Percentiles rank a stretch among this genome's conserved stretches.
phyloP scores from a whole-genome alignment of 2,797 vertebrate species.

The Clangula hyemalis region DNA sequence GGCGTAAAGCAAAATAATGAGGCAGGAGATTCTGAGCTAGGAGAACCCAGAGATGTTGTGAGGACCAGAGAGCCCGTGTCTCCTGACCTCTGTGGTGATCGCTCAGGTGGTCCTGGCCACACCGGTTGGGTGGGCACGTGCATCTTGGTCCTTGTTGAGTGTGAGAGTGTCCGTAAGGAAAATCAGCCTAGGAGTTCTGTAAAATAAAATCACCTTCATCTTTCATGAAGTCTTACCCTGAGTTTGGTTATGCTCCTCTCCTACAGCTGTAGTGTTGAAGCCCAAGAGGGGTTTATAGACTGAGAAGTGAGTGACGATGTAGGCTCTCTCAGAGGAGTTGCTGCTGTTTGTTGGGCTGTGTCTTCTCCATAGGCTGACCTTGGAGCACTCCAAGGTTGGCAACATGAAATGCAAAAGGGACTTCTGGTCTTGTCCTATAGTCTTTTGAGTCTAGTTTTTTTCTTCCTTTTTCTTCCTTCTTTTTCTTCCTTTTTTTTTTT shows the following conservation, averaged over 20 bases:
- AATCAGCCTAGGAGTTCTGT: neutral
- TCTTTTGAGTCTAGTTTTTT: neutral
- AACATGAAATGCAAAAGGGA: neutral
- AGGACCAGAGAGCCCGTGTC: neutral
- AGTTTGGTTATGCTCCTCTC: neutral
- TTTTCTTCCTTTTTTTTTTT: neutral
- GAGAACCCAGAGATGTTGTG: neutral
- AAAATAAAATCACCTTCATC: neutral
- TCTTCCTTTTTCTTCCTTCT: neutral
- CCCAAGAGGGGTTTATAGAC: neutral
- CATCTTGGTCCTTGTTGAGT: neutral
- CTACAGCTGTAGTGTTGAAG: neutral
- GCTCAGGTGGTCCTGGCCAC: neutral
- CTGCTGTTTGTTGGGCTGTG: neutral
- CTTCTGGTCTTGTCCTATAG: neutral
- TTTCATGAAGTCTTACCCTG: neutral
- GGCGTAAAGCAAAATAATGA: neutral
- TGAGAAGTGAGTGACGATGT: neutral
- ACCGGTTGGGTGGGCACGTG: neutral
- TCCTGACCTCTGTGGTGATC: neutral
- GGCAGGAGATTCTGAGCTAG: neutral
- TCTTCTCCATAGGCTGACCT: neutral
- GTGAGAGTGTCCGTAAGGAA: neutral
- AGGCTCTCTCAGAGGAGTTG: neutral
- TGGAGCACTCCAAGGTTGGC: neutral